A percentile compares a stretch with the other conserved stretches of the same genome.
Evolutionary conservation across 37 sponge, comb jelly and placozoan genomes (phyloP).

Genomic region (Tethya wilhelma): DNA sequence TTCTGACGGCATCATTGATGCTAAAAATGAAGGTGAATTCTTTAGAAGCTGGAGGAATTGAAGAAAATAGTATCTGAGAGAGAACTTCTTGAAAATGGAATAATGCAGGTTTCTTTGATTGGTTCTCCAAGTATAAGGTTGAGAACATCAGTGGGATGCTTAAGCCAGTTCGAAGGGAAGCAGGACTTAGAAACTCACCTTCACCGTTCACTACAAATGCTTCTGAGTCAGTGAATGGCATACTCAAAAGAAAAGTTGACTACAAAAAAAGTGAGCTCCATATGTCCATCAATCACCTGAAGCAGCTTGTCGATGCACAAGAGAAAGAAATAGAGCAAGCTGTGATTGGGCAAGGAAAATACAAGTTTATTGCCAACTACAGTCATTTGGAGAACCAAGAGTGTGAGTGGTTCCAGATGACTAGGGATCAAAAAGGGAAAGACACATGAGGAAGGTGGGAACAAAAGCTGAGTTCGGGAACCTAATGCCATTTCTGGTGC

Average conservation of each 20-base stretch:
- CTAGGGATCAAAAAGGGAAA: not conserved
- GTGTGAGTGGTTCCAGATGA: constrained; percentile 37
- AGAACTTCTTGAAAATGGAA: not conserved
- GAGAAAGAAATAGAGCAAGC: constrained; percentile 37
- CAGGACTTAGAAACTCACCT: constrained; percentile 21
- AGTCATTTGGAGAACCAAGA: constrained; percentile 21
- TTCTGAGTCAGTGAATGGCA: constrained; percentile 12
- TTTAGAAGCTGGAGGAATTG: constrained; percentile 16
- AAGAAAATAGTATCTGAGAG: not conserved
- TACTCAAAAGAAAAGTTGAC: constrained; percentile 29
- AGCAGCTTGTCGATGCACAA: constrained; percentile 40
- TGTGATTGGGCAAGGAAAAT: constrained; percentile 41
- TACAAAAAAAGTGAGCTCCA: constrained; percentile 45
- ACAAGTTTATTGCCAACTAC: constrained; percentile 24
- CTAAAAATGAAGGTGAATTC: no score
- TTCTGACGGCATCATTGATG: constrained; percentile 48
- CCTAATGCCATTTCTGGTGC: constrained; percentile 10
- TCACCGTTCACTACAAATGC: constrained; percentile 22
- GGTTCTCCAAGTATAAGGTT: constrained; percentile 12
- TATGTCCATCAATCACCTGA: constrained; percentile 19
- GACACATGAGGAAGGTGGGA: constrained; percentile 17
- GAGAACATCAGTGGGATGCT: constrained; percentile 8
- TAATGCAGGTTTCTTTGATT: constrained; percentile 17
- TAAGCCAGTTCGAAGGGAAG: constrained; percentile 4
- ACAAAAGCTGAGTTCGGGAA: constrained; percentile 12